Conservation (phyloP, 1,140 invertebrate species). For the Temnothorax curvispinosus region DNA sequence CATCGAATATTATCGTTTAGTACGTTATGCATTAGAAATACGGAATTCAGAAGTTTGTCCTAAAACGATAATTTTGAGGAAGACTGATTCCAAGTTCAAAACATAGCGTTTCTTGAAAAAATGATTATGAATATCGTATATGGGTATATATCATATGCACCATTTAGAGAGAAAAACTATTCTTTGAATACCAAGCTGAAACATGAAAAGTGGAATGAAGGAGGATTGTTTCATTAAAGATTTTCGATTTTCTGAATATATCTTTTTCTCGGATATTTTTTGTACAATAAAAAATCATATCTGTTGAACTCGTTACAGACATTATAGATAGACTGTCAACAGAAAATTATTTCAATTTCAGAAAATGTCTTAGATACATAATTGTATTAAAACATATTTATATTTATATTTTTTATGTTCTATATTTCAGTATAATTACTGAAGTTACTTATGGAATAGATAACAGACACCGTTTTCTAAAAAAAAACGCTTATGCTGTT, state of each 20-base stretch:
- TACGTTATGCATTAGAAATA: not conserved
- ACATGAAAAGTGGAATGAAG: not conserved
- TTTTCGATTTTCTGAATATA: not conserved
- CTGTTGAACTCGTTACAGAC: not conserved
- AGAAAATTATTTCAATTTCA: not conserved
- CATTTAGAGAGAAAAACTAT: not conserved
- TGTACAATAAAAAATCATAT: not conserved
- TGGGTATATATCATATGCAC: too few relatives aligned
- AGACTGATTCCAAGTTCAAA: not conserved
- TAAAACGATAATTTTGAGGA: not conserved
- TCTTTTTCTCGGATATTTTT: not conserved
- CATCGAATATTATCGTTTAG: slow-evolving; percentile 46
- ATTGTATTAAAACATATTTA: too few relatives aligned
- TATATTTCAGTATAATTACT: too few relatives aligned
- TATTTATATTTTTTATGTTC: too few relatives aligned
- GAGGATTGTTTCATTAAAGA: not conserved
- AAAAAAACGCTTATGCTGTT: not conserved
- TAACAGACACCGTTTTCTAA: not conserved
- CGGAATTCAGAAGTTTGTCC: not conserved
- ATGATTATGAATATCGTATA: not conserved
- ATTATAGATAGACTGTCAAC: not conserved
- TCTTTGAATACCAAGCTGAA: not conserved
- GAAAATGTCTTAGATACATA: not conserved
- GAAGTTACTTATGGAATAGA: not conserved
- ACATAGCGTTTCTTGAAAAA: not conserved